These are phyloP conservation scores for Catharus ustulatus DNA, from an alignment of 2,797 vertebrate genomes.

Conservation along the genomic window DNA sequence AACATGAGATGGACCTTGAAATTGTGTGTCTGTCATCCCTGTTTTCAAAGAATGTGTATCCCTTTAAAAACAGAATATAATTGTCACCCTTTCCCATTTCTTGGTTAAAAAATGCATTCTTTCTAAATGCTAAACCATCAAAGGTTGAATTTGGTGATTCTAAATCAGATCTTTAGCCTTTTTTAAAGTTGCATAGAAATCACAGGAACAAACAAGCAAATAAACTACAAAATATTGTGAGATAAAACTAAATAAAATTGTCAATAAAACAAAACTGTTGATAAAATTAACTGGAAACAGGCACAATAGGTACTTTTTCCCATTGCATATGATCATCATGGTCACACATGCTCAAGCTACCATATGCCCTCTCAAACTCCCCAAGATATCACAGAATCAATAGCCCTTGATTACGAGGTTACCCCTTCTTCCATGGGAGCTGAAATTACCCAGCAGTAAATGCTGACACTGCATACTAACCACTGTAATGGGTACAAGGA, in stretches of 20 bases:
- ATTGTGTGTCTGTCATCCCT: neutral
- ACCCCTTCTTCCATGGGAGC: neutral
- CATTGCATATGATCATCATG: neutral
- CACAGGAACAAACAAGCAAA: neutral
- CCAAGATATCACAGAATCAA: neutral
- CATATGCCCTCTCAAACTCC: neutral
- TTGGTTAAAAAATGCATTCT: neutral
- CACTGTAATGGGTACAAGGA: neutral
- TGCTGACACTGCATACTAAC: neutral
- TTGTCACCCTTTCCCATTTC: neutral
- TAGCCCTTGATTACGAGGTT: neutral
- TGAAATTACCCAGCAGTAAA: neutral
- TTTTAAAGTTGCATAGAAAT: neutral
- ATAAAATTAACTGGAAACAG: neutral
- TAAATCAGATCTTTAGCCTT: neutral
- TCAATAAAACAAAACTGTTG: neutral
- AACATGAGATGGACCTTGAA: neutral
- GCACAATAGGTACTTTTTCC: neutral
- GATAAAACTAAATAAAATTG: neutral
- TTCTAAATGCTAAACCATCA: neutral
- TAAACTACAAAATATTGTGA: neutral
- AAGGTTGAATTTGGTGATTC: neutral
- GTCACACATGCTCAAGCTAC: neutral
- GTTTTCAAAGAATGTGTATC: neutral
- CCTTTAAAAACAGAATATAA: neutral